Percentiles rank a stretch among this genome's conserved stretches.
These are phyloP conservation scores for Setophaga petechia DNA, from an alignment of 2,113 vertebrate species.

Conservation along the genomic window DNA sequence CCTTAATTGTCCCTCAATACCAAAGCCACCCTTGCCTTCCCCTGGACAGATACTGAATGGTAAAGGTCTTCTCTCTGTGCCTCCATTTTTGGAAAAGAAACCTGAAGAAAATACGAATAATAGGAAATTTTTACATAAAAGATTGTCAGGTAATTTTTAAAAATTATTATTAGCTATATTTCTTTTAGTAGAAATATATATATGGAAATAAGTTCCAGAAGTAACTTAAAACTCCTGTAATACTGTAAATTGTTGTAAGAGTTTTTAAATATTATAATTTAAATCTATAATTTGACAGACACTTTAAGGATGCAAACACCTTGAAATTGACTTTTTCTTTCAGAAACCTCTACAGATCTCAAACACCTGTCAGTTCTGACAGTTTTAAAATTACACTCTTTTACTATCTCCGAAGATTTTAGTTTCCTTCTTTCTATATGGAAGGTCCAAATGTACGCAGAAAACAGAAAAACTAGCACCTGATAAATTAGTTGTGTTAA, in stretches of 20 bases:
- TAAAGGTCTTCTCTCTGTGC: conserved; percentile 90
- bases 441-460: neutral
- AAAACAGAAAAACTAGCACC: neutral
- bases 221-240: neutral
- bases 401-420: neutral
- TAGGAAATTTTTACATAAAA: conserved; percentile 93
- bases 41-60: conserved; percentile 95
- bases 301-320: neutral
- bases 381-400: neutral
- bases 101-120: conserved; percentile 89
- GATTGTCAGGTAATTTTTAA: conserved; percentile 84
- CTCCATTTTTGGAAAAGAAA: conserved; percentile 88
- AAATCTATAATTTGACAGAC: neutral
- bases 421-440: neutral
- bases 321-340: neutral
- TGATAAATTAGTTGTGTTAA: too few species aligned
- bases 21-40: conserved; percentile 97
- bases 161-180: neutral
- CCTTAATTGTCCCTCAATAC: conserved; percentile 99
- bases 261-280: neutral
- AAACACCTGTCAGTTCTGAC: neutral
- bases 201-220: neutral
- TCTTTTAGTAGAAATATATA: neutral
- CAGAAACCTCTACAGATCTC: neutral
- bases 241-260: neutral